Percentiles rank a stretch among this genome's conserved stretches.
Conservation (phyloP, 2,113 vertebrate genomes). For the Euleptes europaea region DNA sequence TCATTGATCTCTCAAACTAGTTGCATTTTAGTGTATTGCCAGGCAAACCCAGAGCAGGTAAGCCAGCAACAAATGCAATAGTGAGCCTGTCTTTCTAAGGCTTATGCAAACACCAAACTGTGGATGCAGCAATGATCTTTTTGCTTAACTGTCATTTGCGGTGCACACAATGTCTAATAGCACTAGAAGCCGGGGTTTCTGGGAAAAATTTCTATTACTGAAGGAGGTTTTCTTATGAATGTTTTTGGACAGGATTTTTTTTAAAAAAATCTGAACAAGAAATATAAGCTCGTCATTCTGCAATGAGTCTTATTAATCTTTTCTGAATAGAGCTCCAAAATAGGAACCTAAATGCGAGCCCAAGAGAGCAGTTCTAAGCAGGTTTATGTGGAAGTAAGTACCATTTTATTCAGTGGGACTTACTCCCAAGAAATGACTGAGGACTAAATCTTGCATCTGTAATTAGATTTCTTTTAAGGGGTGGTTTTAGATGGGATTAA, state of each 20-base stretch:
- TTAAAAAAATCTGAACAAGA: not conserved
- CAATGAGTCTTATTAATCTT: not conserved
- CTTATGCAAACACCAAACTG: not conserved
- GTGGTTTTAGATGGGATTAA: not conserved
- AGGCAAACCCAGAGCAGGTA: not conserved
- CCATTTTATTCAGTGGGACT: no score
- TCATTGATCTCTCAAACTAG: not conserved
- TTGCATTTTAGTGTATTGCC: not conserved
- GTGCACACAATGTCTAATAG: no score
- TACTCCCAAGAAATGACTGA: no score
- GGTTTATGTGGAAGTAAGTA: not conserved
- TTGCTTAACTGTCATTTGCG: not conserved
- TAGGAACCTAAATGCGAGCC: accelerated
- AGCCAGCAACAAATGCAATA: slow-evolving; percentile 20
- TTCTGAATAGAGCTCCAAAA: not conserved
- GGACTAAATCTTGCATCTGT: no score
- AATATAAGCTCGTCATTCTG: not conserved
- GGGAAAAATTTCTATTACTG: not conserved
- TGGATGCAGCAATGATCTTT: not conserved
- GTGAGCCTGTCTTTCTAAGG: slow-evolving; percentile 19
- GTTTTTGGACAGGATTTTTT: not conserved
- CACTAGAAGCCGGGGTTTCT: not conserved
- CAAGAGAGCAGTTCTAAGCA: not conserved
- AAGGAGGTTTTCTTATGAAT: not conserved
- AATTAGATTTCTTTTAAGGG: no score